Base-by-base conservation (phyloP, 1,140 invertebrate species). In the Macrocentrus cingulum region DNA sequence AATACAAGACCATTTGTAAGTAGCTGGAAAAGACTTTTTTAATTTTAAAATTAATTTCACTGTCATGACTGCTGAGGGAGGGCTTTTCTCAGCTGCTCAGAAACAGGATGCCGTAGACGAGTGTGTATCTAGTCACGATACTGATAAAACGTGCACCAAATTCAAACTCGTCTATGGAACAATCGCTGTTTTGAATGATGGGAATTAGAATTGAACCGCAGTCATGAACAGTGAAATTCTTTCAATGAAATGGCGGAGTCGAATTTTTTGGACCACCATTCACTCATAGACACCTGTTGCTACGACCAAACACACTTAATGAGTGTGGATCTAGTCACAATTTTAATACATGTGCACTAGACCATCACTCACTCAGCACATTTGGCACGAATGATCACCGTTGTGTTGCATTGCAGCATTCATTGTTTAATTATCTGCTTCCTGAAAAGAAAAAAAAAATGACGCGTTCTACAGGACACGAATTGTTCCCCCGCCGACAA, bases 281-380 rank as follows among this genome's bases (percentile, higher is more conserved):
- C 15, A 39, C 15, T 39, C 13, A n/a, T 5, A n/a, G 8, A 39
- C 23, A 49, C 25, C 23, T 19, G 8, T 18, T 25, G 2, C 8
- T 50, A 42, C 53, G 22, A 60, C 70, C 62, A 44, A 70, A 66
- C 72, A 75, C 77, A 72, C 73, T 87, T 86, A 87, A 90, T 89
- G 89, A 90, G 89, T 91, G 88, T 90, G 88, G 89, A 89, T 90
- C 88, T 91, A 90, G 88, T 90, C 89, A 91, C 87, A 85, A 80
- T 64, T 41, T 79, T 62, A 64, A 70, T 70, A 66, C 58, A 82
- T 84, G 86, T 83, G 84, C 80, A 85, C 87, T 83, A 89, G 84
- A 87, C 81, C 82, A 82, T 81, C 82, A 89, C 88, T 80, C 88
- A 89, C 75, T 83, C 66, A 74, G 77, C 72, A 80, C 69, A 75